Percentiles rank a stretch among this genome's conserved stretches.
These are phyloP conservation scores for Miniopterus natalensis DNA, from an alignment of 2,113 vertebrate species.

Conservation along the genomic window DNA sequence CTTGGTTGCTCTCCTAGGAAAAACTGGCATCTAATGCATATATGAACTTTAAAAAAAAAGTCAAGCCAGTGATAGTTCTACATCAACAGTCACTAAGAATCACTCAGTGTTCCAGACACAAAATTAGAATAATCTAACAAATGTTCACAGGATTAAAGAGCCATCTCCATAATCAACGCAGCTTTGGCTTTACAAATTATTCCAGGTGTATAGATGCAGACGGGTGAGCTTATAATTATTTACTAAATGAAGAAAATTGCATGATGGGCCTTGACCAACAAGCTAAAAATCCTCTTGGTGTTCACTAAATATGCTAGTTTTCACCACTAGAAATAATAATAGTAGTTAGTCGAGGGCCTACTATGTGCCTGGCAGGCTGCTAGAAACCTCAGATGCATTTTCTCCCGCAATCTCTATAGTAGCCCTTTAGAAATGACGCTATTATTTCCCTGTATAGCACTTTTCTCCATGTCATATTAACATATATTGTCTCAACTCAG, in stretches of 20 bases:
- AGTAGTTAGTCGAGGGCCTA: background rate
- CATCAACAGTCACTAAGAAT: background rate
- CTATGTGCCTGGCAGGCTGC: background rate
- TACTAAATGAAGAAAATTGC: background rate
- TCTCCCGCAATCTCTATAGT: background rate
- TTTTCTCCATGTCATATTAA: background rate
- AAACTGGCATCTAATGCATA: background rate
- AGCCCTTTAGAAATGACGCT: background rate
- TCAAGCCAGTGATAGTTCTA: background rate
- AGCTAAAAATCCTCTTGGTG: slow-evolving; percentile 11
- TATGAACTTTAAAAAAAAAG: background rate
- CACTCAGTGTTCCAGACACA: background rate
- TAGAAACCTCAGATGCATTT: background rate
- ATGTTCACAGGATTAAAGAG: background rate
- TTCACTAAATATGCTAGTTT: slow-evolving; percentile 12
- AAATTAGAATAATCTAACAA: slow-evolving; percentile 29
- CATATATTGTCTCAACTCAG: background rate
- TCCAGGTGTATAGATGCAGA: background rate
- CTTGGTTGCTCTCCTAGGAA: background rate
- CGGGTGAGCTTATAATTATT: background rate
- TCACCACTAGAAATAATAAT: background rate
- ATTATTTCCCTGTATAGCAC: background rate
- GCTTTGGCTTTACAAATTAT: slow-evolving; percentile 12
- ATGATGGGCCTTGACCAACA: background rate
- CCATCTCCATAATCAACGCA: background rate